A percentile compares a stretch with the other conserved stretches of the same genome.
phyloP scores from a whole-genome alignment of 2,113 vertebrate genomes.

The Neodontobutis hainanensis region DNA sequence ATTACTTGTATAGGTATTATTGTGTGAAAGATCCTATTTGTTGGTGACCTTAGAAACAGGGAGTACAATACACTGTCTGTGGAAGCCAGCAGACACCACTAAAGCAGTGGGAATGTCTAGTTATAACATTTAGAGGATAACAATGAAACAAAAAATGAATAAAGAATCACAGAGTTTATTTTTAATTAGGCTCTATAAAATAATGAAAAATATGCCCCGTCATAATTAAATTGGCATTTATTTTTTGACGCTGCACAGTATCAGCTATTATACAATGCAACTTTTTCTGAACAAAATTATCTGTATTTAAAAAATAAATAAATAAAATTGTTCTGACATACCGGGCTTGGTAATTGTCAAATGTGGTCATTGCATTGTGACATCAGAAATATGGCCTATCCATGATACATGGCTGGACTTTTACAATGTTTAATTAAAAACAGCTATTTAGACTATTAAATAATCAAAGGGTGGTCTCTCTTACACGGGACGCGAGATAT shows the following conservation, averaged over 20 bases:
- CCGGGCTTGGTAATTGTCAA: constrained; percentile 2
- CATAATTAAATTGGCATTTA: no score
- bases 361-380: constrained; percentile 10
- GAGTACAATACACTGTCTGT: constrained; percentile 59
- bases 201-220: no score
- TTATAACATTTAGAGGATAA: neutral
- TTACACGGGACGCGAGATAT: constrained; percentile 43
- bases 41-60: constrained; percentile 72
- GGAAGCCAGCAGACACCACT: constrained; percentile 32
- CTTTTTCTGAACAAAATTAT: no score
- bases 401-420: constrained; percentile 20
- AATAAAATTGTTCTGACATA: no score
- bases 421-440: constrained; percentile 46
- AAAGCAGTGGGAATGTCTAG: constrained; percentile 15
- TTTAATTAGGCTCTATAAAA: no score
- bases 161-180: neutral
- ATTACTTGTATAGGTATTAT: constrained; percentile 82
- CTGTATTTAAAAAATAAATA: no score
- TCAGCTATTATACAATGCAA: no score
- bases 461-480: constrained; percentile 28
- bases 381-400: constrained; percentile 14
- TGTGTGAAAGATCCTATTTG: constrained; percentile 79
- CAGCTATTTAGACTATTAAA: constrained; percentile 44
- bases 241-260: no score
- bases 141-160: neutral